phyloP scores from a whole-genome alignment of 30 jellyfish, hydroid and myxozoan genomes.

The Pelagia noctiluca region DNA sequence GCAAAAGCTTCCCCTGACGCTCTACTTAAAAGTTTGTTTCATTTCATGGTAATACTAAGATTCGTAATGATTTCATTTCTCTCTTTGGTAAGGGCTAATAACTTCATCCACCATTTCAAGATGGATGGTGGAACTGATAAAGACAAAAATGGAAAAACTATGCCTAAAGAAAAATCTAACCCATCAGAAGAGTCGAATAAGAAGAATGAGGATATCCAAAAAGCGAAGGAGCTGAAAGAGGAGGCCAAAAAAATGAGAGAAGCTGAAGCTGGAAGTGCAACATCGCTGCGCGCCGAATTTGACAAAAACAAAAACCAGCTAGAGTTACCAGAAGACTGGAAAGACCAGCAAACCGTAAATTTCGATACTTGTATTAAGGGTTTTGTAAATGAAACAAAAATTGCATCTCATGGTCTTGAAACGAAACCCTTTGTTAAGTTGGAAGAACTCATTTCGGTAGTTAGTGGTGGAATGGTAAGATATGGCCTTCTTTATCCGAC shows the following conservation, averaged over 20 bases:
- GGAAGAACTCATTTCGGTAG: not conserved
- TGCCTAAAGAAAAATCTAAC: not conserved
- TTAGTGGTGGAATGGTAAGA: not conserved
- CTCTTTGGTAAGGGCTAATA: not conserved
- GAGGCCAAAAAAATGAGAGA: constrained; percentile 2
- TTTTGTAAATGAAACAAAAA: no score
- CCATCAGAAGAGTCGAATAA: not conserved
- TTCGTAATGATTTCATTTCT: no score
- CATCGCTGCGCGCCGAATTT: not conserved
- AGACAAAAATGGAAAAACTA: not conserved
- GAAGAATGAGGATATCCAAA: no score
- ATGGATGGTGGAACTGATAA: not conserved
- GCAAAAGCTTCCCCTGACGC: no score
- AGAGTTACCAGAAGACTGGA: no score
- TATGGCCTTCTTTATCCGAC: not conserved
- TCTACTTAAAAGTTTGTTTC: no score
- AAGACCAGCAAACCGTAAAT: not conserved
- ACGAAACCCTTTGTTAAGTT: not conserved
- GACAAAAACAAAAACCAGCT: not conserved
- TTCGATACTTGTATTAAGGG: no score
- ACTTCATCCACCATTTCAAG: not conserved
- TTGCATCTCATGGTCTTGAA: no score
- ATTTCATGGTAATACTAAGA: no score
- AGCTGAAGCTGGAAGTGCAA: not conserved
- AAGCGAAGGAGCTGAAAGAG: no score